Percentiles rank a stretch among this genome's conserved stretches.
Evolutionary conservation across 2,888 invertebrate genomes (phyloP).

Genomic region (Polydrusus pterygomalis): DNA sequence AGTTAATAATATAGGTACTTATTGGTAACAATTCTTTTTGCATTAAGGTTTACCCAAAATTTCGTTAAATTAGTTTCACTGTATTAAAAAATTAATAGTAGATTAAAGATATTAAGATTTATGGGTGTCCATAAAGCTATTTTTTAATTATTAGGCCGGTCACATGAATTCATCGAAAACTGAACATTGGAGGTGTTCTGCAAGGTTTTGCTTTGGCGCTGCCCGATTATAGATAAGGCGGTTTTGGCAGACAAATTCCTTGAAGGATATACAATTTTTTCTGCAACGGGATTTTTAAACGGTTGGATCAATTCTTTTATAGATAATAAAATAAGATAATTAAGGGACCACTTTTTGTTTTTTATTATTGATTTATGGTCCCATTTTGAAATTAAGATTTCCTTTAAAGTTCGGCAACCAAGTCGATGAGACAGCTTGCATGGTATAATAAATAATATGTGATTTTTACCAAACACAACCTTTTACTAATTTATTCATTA

Average conservation of each 20-base stretch:
- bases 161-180: slow-evolving; percentile 44
- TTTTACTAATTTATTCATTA: no score
- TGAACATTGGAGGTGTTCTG: slow-evolving; percentile 44
- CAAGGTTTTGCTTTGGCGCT: slow-evolving; percentile 34
- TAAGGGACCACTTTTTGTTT: slow-evolving; percentile 22
- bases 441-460: neutral
- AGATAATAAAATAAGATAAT: slow-evolving; percentile 31
- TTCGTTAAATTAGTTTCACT: slow-evolving; percentile 22
- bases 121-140: slow-evolving; percentile 49
- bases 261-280: slow-evolving; percentile 31
- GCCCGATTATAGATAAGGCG: slow-evolving; percentile 37
- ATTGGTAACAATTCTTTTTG: neutral
- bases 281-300: slow-evolving; percentile 25
- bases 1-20: neutral
- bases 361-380: slow-evolving; percentile 26
- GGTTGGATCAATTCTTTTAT: slow-evolving; percentile 29
- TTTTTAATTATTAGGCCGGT: slow-evolving; percentile 54
- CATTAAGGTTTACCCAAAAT: neutral
- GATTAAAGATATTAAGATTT: slow-evolving; percentile 48
- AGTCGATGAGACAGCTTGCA: neutral
- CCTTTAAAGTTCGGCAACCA: neutral
- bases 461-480: neutral
- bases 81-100: slow-evolving; percentile 34
- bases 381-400: slow-evolving; percentile 15
- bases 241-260: slow-evolving; percentile 29